Evolutionary conservation across 2,797 vertebrate species (phyloP).

Genomic region (Anisognathus igniventris): DNA sequence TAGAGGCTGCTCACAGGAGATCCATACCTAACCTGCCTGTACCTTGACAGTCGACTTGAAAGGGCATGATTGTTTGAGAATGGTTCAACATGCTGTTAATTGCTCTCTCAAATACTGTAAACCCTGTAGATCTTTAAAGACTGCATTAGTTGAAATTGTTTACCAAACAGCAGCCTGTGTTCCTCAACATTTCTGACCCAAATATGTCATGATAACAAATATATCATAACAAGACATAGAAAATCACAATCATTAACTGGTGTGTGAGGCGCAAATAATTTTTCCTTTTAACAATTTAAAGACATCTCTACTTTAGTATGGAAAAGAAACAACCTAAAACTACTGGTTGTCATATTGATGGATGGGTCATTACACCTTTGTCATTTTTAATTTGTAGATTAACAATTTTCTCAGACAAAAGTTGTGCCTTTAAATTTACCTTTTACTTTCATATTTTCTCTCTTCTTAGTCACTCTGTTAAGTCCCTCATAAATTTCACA

Average conservation of each 20-base stretch:
- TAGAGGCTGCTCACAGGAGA: background rate
- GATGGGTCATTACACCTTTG: background rate
- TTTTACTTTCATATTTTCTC: background rate
- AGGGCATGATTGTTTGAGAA: background rate
- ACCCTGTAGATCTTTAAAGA: slow-evolving; percentile 21
- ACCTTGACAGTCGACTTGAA: background rate
- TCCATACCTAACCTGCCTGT: background rate
- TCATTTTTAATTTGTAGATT: slow-evolving; percentile 10
- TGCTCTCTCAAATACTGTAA: background rate
- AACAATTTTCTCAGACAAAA: background rate
- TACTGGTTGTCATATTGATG: background rate
- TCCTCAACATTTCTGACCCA: slow-evolving; percentile 59
- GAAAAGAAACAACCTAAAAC: slow-evolving; percentile 9
- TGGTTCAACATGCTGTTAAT: background rate
- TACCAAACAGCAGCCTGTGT: slow-evolving; percentile 34
- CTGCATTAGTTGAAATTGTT: slow-evolving; percentile 12
- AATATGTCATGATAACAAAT: slow-evolving; percentile 57
- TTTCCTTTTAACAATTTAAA: slow-evolving; percentile 34
- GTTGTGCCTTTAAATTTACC: background rate
- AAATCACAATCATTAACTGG: slow-evolving; percentile 62
- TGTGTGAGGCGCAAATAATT: background rate
- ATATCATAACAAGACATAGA: background rate
- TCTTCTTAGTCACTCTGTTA: background rate
- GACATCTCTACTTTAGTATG: background rate
- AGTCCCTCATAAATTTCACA: background rate